Conservation (phyloP, 2,113 vertebrate species). For the Macaca nemestrina region DNA sequence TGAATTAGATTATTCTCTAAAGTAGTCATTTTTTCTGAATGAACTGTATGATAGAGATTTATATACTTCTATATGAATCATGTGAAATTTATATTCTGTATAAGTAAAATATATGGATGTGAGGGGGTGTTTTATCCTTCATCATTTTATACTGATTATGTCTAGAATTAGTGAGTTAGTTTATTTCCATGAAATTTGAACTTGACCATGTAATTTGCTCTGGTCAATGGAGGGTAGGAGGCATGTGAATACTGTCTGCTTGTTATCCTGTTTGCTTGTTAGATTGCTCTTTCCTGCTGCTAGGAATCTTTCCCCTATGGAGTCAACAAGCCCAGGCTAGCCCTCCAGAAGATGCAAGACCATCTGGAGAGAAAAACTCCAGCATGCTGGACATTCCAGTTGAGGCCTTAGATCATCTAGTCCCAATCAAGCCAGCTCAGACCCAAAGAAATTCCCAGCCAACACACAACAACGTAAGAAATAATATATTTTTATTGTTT, state of each 20-base stretch:
- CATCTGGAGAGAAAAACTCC: background rate
- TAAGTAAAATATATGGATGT: background rate
- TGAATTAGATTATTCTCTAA: conserved; percentile 60
- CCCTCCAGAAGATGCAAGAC: background rate
- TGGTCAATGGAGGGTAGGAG: background rate
- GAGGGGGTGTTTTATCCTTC: background rate
- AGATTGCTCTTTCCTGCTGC: background rate
- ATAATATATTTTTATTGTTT: background rate
- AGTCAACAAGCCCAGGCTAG: background rate
- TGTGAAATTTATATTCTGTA: background rate
- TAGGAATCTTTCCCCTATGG: background rate
- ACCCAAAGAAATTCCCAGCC: background rate
- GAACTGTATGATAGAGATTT: background rate
- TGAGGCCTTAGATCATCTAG: background rate
- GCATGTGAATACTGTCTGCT: background rate
- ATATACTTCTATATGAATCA: background rate
- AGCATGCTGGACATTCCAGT: background rate
- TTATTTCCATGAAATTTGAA: background rate
- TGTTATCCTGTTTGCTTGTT: background rate
- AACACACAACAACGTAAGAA: background rate
- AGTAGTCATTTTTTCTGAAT: conserved; percentile 6
- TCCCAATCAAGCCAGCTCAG: background rate
- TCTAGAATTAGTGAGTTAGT: background rate
- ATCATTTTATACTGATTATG: background rate
- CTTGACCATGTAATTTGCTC: background rate